Conservation (phyloP, 2,888 invertebrate genomes). For the Sphinx pinastri region DNA sequence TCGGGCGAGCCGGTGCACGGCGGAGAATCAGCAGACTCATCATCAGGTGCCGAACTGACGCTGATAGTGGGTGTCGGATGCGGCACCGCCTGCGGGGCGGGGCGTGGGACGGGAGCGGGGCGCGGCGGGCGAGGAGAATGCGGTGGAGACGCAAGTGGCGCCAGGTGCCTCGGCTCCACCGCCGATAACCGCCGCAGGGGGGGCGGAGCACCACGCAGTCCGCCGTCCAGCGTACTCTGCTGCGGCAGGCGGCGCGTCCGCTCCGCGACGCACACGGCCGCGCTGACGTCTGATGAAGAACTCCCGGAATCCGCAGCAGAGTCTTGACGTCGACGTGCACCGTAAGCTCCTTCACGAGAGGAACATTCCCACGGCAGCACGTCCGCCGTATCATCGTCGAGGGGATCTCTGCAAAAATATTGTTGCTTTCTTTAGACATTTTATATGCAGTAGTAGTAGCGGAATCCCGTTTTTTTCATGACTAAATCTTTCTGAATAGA, state of each 20-base stretch:
- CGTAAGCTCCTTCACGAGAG: slow-evolving; percentile 61
- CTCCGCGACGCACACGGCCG: slow-evolving; percentile 81
- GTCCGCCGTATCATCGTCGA: slow-evolving; percentile 69
- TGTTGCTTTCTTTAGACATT: not conserved
- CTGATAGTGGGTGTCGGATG: slow-evolving; percentile 84
- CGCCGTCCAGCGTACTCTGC: slow-evolving; percentile 87
- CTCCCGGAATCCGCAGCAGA: slow-evolving; percentile 88
- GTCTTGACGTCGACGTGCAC: slow-evolving; percentile 84
- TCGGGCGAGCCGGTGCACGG: slow-evolving; percentile 62
- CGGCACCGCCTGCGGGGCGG: slow-evolving; percentile 60
- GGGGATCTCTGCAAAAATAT: slow-evolving; percentile 60
- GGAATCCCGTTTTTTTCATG: too few species aligned
- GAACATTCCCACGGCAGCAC: slow-evolving; percentile 69
- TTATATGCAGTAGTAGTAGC: not conserved
- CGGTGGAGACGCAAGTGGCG: slow-evolving; percentile 75
- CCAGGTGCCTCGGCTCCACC: slow-evolving; percentile 84
- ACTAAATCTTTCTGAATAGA: too few species aligned
- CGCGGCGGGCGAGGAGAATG: slow-evolving; percentile 70
- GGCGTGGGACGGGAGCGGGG: slow-evolving; percentile 60
- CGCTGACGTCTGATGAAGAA: slow-evolving; percentile 90
- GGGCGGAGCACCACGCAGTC: slow-evolving; percentile 79
- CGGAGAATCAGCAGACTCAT: slow-evolving; percentile 66
- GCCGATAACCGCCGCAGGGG: slow-evolving; percentile 76
- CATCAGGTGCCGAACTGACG: slow-evolving; percentile 89
- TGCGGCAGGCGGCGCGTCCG: slow-evolving; percentile 86